These are phyloP conservation scores for Carlito syrichta DNA, from an alignment of 2,113 vertebrate species.

Conservation along the genomic window DNA sequence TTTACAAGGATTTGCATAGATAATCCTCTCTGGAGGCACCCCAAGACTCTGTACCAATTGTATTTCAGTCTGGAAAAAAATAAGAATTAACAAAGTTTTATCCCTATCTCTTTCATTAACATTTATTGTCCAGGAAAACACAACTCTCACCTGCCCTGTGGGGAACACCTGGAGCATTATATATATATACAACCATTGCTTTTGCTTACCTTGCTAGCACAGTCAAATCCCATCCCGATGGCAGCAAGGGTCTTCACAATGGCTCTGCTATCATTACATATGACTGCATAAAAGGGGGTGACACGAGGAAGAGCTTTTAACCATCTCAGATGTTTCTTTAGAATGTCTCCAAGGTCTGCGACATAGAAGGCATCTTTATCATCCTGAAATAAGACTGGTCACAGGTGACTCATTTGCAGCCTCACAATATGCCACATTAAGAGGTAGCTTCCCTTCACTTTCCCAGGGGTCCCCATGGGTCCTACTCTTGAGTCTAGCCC, in stretches of 20 bases:
- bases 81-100: no score
- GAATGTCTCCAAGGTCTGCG: slow-evolving; percentile 94
- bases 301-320: slow-evolving; percentile 90
- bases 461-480: neutral
- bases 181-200: accelerated
- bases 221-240: slow-evolving; percentile 95
- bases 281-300: slow-evolving; percentile 95
- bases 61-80: slow-evolving; percentile 91
- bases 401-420: no score
- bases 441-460: neutral
- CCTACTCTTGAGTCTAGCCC: neutral
- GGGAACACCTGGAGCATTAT: neutral
- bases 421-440: accelerated
- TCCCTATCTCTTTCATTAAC: no score
- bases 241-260: slow-evolving; percentile 91
- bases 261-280: slow-evolving; percentile 94
- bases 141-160: accelerated
- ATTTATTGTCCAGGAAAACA: neutral
- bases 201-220: slow-evolving; percentile 94
- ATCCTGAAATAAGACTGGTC: slow-evolving; percentile 81
- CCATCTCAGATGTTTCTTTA: slow-evolving; percentile 96
- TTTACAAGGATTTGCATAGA: slow-evolving; percentile 99
- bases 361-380: slow-evolving; percentile 98
- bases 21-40: slow-evolving; percentile 92
- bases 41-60: slow-evolving; percentile 94